Evolutionary conservation across 2,797 vertebrate genomes (phyloP), one percentile per base, ranked within the genome.

Genomic region (Staurois parvus): DNA sequence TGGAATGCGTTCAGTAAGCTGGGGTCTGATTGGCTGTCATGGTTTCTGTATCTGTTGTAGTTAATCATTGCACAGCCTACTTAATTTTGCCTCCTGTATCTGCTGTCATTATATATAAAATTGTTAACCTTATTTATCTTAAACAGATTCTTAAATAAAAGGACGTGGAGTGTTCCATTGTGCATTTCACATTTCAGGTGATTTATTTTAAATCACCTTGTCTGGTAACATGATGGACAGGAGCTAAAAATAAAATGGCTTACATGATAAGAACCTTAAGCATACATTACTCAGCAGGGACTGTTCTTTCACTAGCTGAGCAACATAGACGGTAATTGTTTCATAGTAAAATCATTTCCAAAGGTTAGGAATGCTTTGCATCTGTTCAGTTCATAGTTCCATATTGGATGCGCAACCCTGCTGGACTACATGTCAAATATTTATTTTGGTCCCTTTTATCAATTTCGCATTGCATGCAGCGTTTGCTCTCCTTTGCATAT

Each of bases 221-320:
- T 42, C 40, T 52, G 30, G 56, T 45, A 68, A 15, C 29, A 70
- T 68, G 21, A 48, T 29, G 34, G 28, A 56, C n/a, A 62, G 62
- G 67, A 59, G 29, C 84, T 85, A 74, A 85, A 85, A 85, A 85
- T 85, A 85, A 80, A 68, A 66, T 48, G 52, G 77, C 62, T 85
- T 76, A 81, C 56, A 76, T 26, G 62, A 37, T 85, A 85, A 85
- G 84, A 80, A 76, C 72, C 77, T 81, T 85, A 80, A 75, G 62
- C 29, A n/a, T 70, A 45, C 30, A 42, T 40, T 69, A 45, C 52
- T 45, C 84, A 69, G 37, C 77, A 48, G 19, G 66, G 40, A 24
- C 45, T 32, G 64, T 42, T 24, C 40, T 64, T 79, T 12, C 4
- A 9, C 64, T 29, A 79, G 26, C 5, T 17, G 62, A 69, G 26